Evolutionary conservation across 2,113 vertebrate genomes (phyloP).

Genomic region (Gymnarchus niloticus): DNA sequence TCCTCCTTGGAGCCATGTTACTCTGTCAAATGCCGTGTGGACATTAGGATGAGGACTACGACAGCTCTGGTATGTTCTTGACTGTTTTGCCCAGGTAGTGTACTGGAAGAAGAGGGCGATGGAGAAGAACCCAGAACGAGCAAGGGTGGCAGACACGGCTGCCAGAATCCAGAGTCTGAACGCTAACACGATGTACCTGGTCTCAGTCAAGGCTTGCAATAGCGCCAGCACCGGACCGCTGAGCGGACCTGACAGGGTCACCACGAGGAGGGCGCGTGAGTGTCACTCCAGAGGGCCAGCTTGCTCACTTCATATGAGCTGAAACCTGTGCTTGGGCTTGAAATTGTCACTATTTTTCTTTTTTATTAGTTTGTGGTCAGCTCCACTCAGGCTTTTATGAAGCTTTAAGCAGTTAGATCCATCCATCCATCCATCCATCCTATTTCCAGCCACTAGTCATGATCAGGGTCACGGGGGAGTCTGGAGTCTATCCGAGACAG

Average conservation of each 20-base stretch:
- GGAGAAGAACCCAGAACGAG: conserved; percentile 65
- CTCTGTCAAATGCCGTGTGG: not conserved
- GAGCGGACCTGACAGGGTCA: conserved; percentile 69
- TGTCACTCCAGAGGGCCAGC: not conserved
- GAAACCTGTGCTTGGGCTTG: not conserved
- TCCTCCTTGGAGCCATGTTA: not conserved
- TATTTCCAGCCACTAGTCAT: not conserved
- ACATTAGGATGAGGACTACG: not conserved
- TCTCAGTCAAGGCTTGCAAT: conserved; percentile 80
- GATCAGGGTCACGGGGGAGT: not conserved
- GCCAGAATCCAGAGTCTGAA: conserved; percentile 71
- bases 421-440: not conserved
- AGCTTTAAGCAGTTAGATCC: too few species aligned
- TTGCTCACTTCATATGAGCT: not conserved
- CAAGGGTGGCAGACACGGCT: conserved; percentile 65
- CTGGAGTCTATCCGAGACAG: too few species aligned
- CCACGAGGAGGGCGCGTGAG: conserved; percentile 88
- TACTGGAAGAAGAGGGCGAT: conserved; percentile 74
- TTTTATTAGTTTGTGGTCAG: not conserved
- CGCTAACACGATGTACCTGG: conserved; percentile 68
- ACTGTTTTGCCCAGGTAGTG: conserved; percentile 63
- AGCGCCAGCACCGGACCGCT: conserved; percentile 77
- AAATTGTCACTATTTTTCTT: not conserved
- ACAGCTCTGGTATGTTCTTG: not conserved
- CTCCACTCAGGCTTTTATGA: not conserved